These are phyloP conservation scores for Drosophila oshimai DNA, from an alignment of 1,140 invertebrate genomes.

Conservation along the genomic window DNA sequence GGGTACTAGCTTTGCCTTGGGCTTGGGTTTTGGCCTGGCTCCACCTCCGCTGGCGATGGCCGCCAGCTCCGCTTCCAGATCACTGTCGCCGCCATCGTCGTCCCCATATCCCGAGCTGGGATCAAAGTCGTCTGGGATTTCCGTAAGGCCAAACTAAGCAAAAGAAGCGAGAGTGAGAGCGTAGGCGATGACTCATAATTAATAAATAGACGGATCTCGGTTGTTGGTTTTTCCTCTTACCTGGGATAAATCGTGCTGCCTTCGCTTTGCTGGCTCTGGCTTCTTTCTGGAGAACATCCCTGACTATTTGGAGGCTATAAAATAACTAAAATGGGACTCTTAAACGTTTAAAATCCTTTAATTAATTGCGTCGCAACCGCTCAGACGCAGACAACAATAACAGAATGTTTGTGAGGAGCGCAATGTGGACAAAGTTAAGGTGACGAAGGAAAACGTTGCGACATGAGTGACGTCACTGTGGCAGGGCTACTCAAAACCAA, in stretches of 20 bases:
- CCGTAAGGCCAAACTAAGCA: constrained; percentile 89
- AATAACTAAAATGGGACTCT: neutral
- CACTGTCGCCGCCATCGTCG: constrained; percentile 88
- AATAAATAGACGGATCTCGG: constrained; percentile 42
- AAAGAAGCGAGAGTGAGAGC: neutral
- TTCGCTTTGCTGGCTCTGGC: constrained; percentile 81
- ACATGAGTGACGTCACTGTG: neutral
- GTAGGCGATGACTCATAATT: constrained; percentile 59
- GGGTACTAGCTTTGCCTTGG: constrained; percentile 82
- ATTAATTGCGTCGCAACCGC: constrained; percentile 44
- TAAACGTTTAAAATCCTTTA: neutral
- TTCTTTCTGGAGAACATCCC: constrained; percentile 84
- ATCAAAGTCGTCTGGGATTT: constrained; percentile 86
- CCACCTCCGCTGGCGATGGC: constrained; percentile 87
- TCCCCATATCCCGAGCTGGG: constrained; percentile 84
- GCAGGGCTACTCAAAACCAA: neutral
- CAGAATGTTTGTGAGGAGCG: constrained; percentile 18
- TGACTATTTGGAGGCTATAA: neutral
- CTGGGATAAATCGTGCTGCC: constrained; percentile 80
- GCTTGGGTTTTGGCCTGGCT: constrained; percentile 84
- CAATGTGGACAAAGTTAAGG: neutral
- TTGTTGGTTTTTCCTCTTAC: constrained; percentile 35
- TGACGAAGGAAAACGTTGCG: constrained; percentile 7
- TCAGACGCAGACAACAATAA: constrained; percentile 47
- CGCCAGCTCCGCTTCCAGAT: constrained; percentile 93